These are phyloP conservation scores for Colostygia pectinataria DNA, from an alignment of 2,888 invertebrate species.

Conservation along the genomic window DNA sequence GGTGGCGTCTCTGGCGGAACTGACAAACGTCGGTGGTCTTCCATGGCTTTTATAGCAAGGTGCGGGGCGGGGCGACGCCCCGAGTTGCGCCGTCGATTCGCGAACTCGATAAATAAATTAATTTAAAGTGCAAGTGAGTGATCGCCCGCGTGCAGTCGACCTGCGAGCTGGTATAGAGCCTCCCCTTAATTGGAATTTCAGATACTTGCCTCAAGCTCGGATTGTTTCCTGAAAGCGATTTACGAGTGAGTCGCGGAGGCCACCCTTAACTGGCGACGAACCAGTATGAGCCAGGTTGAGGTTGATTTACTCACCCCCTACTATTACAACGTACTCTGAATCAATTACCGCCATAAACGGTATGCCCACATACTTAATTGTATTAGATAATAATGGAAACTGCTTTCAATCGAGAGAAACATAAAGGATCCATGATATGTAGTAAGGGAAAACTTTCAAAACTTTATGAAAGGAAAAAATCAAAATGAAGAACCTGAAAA, in stretches of 20 bases:
- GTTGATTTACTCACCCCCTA: slow-evolving; percentile 50
- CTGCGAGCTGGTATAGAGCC: slow-evolving; percentile 67
- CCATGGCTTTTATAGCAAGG: slow-evolving; percentile 67
- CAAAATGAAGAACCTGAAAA: too few species aligned
- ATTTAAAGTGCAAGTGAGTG: slow-evolving; percentile 84
- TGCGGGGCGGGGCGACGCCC: slow-evolving; percentile 73
- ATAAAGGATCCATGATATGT: too few species aligned
- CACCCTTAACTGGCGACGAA: slow-evolving; percentile 36
- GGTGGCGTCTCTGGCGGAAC: slow-evolving; percentile 71
- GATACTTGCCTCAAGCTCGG: slow-evolving; percentile 54
- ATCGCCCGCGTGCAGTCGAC: slow-evolving; percentile 72
- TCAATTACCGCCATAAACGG: slow-evolving; percentile 35
- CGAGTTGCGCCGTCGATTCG: slow-evolving; percentile 81
- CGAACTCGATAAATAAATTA: slow-evolving; percentile 83
- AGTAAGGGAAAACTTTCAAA: too few species aligned
- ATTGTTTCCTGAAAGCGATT: slow-evolving; percentile 58
- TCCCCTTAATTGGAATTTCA: slow-evolving; percentile 77
- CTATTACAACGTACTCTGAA: slow-evolving; percentile 40
- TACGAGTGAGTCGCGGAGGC: slow-evolving; percentile 46
- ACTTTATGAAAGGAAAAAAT: too few species aligned
- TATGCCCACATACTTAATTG: slow-evolving; percentile 12
- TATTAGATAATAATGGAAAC: neutral
- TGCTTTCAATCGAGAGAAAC: neutral
- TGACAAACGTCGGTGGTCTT: slow-evolving; percentile 71
- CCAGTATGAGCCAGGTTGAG: slow-evolving; percentile 45